A percentile compares a stretch with the other conserved stretches of the same genome.
Conservation (phyloP, 2,797 vertebrate genomes). For the Danio choprae region DNA sequence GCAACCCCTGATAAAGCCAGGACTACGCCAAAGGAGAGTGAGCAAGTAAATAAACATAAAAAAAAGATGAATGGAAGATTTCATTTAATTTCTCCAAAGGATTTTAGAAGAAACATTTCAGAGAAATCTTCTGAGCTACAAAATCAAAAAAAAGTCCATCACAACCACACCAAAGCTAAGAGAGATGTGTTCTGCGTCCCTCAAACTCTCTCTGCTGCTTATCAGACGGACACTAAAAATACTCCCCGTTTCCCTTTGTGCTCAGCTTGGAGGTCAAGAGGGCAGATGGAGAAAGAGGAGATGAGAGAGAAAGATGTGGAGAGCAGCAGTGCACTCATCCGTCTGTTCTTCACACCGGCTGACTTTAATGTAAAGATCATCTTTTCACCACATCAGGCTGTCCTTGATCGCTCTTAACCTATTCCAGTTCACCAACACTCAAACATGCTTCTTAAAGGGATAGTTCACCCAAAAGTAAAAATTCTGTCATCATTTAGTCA, state of each 20-base stretch:
- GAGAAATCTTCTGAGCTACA: neutral
- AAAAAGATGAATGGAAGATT: too few species aligned
- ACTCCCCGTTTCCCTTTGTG: constrained; percentile 44
- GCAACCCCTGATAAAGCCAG: too few species aligned
- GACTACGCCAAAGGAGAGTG: too few species aligned
- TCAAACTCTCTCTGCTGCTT: constrained; percentile 30
- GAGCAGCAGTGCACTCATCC: constrained; percentile 43
- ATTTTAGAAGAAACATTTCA: neutral
- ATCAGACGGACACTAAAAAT: constrained; percentile 53
- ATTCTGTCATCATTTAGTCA: too few species aligned
- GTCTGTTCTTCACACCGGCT: constrained; percentile 2
- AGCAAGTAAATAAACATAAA: too few species aligned
- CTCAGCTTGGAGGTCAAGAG: constrained; percentile 43
- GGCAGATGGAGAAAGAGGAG: constrained; percentile 37
- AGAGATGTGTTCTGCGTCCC: constrained; percentile 6
- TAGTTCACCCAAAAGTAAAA: too few species aligned
- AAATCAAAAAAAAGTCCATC: constrained; percentile 1
- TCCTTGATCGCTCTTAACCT: constrained; percentile 11
- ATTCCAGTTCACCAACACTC: neutral
- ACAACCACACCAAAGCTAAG: constrained; percentile 1
- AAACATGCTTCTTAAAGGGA: neutral
- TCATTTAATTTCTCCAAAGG: neutral
- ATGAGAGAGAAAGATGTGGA: constrained; percentile 42
- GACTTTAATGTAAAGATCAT: constrained; percentile 13
- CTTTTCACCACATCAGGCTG: neutral